A percentile compares a stretch with the other conserved stretches of the same genome.
These are phyloP conservation scores for Dolichopus griseipennis DNA, from an alignment of 2,888 invertebrate species.

Conservation along the genomic window DNA sequence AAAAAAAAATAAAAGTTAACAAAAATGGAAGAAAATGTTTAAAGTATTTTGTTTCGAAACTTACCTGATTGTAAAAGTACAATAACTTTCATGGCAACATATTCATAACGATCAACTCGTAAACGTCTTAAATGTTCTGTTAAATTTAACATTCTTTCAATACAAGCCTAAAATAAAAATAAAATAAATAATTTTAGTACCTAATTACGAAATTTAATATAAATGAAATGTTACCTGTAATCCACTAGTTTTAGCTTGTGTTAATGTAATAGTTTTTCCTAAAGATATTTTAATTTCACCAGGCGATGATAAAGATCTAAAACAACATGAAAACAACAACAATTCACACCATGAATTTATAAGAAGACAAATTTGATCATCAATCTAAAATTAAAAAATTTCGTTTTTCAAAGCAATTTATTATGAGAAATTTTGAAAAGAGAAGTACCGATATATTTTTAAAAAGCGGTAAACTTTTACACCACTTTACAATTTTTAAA, in stretches of 20 bases:
- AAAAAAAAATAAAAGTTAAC: neutral
- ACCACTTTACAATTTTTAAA: conserved; percentile 98
- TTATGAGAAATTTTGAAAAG: neutral
- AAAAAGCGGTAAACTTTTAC: conserved; percentile 91
- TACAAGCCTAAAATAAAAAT: conserved; percentile 54
- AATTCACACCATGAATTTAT: conserved; percentile 98
- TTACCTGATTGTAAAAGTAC: conserved; percentile 84
- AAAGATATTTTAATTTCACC: conserved; percentile 70
- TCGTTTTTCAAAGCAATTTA: neutral
- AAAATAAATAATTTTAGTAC: neutral
- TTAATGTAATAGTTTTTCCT: conserved; percentile 41
- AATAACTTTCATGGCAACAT: conserved; percentile 92
- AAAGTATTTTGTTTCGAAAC: conserved; percentile 15
- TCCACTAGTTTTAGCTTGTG: conserved; percentile 42
- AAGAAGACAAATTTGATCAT: conserved; percentile 92
- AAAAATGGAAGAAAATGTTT: neutral
- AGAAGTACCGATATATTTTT: conserved; percentile 79
- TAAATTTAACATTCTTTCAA: conserved; percentile 89
- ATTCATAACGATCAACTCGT: conserved; percentile 90
- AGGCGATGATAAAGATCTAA: conserved; percentile 83
- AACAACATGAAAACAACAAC: conserved; percentile 84
- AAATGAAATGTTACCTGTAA: conserved; percentile 46
- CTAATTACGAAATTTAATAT: neutral
- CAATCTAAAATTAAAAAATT: conserved; percentile 58
- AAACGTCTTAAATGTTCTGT: conserved; percentile 84